Evolutionary conservation across 64 coral and sea anemone species (phyloP).

Genomic region (Porites australiensis): DNA sequence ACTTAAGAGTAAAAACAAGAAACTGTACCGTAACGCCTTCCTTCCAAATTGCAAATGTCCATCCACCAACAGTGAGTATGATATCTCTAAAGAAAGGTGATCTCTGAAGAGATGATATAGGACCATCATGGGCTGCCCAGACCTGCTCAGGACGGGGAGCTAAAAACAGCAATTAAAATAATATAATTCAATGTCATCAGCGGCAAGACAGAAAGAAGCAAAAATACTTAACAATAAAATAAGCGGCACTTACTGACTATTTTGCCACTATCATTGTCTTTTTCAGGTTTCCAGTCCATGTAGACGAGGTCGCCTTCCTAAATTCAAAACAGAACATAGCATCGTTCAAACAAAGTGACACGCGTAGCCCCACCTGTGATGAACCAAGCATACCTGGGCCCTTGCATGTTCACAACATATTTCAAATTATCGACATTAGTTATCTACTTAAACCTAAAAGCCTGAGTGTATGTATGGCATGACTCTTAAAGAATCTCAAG

Average conservation of each 20-base stretch:
- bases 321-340: neutral
- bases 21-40: slow-evolving; percentile 91
- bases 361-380: too few species aligned
- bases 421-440: too few species aligned
- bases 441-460: too few species aligned
- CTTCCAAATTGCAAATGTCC: slow-evolving; percentile 99
- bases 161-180: neutral
- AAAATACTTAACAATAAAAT: neutral
- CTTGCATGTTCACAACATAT: too few species aligned
- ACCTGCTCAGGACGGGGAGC: slow-evolving; percentile 90
- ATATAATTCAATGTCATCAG: neutral
- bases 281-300: slow-evolving; percentile 96
- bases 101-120: slow-evolving; percentile 79
- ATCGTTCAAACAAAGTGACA: too few species aligned
- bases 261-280: slow-evolving; percentile 93
- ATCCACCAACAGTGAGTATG: slow-evolving; percentile 91
- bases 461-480: too few species aligned
- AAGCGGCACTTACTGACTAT: slow-evolving; percentile 72
- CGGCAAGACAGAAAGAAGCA: neutral
- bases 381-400: too few species aligned
- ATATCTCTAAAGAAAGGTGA: slow-evolving; percentile 97
- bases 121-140: slow-evolving; percentile 90
- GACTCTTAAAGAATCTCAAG: too few species aligned
- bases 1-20: neutral
- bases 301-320: slow-evolving; percentile 96